A percentile compares a stretch with the other conserved stretches of the same genome.
Evolutionary conservation across 1,140 invertebrate genomes (phyloP).

Genomic region (Globodera rostochiensis): DNA sequence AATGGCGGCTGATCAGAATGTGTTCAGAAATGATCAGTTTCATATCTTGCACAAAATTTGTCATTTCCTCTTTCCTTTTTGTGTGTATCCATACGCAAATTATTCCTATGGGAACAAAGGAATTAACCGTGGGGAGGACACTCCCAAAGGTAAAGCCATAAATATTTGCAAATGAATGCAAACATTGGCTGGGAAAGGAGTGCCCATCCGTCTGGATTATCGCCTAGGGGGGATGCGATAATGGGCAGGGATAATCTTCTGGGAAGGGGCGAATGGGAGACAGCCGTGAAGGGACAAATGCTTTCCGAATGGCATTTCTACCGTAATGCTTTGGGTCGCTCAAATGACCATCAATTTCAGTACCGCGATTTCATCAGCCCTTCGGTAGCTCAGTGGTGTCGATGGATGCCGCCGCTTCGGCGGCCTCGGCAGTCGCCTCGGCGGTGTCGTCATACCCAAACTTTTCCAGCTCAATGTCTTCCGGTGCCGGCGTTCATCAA

Average conservation of each 20-base stretch:
- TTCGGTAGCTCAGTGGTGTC: not conserved
- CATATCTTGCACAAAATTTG: no score
- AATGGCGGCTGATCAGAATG: no score
- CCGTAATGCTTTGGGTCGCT: not conserved
- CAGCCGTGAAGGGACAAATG: not conserved
- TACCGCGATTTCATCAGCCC: conserved; percentile 13
- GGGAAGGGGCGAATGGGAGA: not conserved
- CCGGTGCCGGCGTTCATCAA: not conserved
- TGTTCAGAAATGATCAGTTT: no score
- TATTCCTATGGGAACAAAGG: not conserved
- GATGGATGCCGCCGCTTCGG: conserved; percentile 7
- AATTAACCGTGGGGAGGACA: not conserved
- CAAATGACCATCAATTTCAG: conserved; percentile 5
- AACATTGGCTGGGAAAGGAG: not conserved
- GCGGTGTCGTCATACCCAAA: conserved; percentile 1
- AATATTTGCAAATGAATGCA: conserved; percentile 17
- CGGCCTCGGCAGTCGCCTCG: conserved; percentile 10
- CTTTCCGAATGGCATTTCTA: conserved; percentile 2
- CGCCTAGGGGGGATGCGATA: not conserved
- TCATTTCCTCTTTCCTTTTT: no score
- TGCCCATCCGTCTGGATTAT: conserved; percentile 5
- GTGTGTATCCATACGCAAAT: no score
- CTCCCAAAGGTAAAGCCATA: not conserved
- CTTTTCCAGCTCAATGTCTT: not conserved
- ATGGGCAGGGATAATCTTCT: not conserved